These are phyloP conservation scores for Micromesistius poutassou DNA, from an alignment of 2,797 vertebrate genomes.

Conservation along the genomic window DNA sequence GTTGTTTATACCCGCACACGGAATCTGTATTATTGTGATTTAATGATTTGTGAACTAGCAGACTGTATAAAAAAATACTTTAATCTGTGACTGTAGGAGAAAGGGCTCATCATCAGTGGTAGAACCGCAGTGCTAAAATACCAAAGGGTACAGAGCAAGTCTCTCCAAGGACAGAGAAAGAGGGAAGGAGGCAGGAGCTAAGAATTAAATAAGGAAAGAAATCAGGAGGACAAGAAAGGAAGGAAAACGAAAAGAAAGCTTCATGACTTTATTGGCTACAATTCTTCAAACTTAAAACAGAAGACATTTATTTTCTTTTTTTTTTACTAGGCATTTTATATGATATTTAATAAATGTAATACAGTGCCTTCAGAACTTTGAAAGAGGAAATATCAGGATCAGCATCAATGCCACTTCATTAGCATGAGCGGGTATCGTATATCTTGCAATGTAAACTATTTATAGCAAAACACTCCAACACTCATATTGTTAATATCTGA, in stretches of 20 bases:
- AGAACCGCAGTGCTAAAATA: not conserved
- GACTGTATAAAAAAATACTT: too few relatives aligned
- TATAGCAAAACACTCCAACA: not conserved
- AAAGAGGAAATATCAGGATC: not conserved
- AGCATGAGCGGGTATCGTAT: not conserved
- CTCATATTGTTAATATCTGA: not conserved
- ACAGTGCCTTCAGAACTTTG: not conserved
- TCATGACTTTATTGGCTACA: not conserved
- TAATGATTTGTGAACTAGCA: too few relatives aligned
- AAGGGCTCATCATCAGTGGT: too few relatives aligned
- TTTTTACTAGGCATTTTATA: not conserved
- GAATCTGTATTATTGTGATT: not conserved
- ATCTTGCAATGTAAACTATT: not conserved
- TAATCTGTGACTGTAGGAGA: too few relatives aligned
- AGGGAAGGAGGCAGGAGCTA: not conserved
- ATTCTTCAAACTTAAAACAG: not conserved
- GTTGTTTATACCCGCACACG: not conserved
- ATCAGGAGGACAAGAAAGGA: not conserved
- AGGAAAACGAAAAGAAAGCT: not conserved
- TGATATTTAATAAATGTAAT: not conserved
- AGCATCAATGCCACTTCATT: not conserved
- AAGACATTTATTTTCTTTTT: not conserved
- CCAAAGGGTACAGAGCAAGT: not conserved
- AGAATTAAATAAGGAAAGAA: not conserved
- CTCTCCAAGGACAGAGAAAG: not conserved